Base-by-base conservation (phyloP, 2,113 vertebrate species). In the Rostratula benghalensis region DNA sequence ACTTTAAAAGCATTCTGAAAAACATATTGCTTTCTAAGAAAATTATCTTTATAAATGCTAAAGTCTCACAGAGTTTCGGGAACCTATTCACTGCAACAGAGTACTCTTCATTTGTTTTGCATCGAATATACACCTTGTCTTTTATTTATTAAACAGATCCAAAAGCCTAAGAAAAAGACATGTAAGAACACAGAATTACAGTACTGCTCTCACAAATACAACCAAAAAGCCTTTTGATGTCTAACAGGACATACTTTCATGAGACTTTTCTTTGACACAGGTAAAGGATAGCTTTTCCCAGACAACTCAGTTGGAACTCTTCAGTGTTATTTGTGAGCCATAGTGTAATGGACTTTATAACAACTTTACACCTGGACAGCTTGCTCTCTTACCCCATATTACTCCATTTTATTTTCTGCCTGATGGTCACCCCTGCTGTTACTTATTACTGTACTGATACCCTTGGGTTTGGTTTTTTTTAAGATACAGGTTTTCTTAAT, bases 401-500 rank as follows among this genome's bases (percentile, higher is more conserved):
- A 71, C 28, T 85, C 54, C 54, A n/a, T 95, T 94, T 96, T 83
- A 68, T 84, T 60, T 94, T 85, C 84, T 75, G 71, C 73, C 70
- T 89, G 81, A 94, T 94, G 81, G 78, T 87, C 94, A 88, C 83
- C 57, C 92, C 80, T 91, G 81, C 88, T 96, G 92, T 89, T 96
- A 87, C 71, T 95, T 95, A 95, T 94, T 94, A 87, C 68, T 92
- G 41, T 61, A 60, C 65, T 45, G 67, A 93, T 94, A 93, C 90
- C 60, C 76, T 48, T 94, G 92, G 46, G 92, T 85, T 35, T 94
- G 50, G 53, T 83, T 9, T 92, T 96, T 83, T 93, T 90, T 92
- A 93, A 93, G 70, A 85, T 91, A 91, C 80, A 92, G 83, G 54
- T 93, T 96, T 96, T 93, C 68, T 90, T 97, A 93, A 95, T 91